Percentiles rank a stretch among this genome's conserved stretches.
These are phyloP conservation scores for Prorops nasuta DNA, from an alignment of 1,140 invertebrate species.

Conservation along the genomic window DNA sequence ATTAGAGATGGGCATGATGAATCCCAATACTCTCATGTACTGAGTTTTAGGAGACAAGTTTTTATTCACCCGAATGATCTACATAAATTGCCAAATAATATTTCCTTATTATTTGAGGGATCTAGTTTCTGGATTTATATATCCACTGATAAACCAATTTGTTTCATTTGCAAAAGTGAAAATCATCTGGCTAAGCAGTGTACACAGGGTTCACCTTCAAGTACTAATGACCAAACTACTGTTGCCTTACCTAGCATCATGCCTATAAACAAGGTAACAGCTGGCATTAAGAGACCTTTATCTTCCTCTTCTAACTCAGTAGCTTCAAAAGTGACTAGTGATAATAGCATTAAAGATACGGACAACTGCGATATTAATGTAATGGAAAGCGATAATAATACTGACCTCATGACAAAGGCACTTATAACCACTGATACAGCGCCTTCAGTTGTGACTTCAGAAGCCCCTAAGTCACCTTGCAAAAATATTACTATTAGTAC, in stretches of 20 bases:
- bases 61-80: conserved; percentile 2
- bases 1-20: background rate
- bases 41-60: background rate
- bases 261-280: background rate
- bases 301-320: background rate
- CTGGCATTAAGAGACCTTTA: background rate
- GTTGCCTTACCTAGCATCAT: background rate
- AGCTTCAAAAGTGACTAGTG: background rate
- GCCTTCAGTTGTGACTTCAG: too few species aligned
- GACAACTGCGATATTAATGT: background rate
- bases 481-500: too few species aligned
- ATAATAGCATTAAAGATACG: background rate
- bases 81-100: background rate
- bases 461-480: too few species aligned
- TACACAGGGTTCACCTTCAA: background rate
- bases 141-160: conserved; percentile 1
- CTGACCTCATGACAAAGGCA: too few species aligned
- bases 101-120: background rate
- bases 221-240: background rate
- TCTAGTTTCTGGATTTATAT: conserved; percentile 8
- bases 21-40: background rate
- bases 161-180: conserved; percentile 5
- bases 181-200: conserved; percentile 7
- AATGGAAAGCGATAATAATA: background rate
- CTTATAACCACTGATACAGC: too few species aligned